phyloP scores from a whole-genome alignment of 2,113 vertebrate species.

The Neodon shergylaensis region DNA sequence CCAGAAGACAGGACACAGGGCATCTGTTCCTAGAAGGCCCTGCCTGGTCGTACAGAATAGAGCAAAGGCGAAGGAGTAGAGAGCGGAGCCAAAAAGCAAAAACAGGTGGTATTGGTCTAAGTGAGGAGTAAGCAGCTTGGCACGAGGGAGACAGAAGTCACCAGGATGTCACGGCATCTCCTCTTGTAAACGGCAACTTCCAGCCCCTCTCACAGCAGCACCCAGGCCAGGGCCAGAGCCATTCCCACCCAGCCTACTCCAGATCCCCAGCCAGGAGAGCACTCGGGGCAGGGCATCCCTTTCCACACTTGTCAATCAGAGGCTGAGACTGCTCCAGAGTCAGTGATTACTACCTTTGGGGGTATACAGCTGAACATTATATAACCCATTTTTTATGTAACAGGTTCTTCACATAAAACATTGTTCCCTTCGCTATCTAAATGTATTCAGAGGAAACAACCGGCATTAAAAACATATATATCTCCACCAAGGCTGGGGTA shows the following conservation, averaged over 20 bases:
- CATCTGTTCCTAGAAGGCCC: background rate
- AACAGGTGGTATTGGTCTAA: background rate
- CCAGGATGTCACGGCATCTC: background rate
- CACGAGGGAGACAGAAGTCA: background rate
- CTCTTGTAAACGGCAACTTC: background rate
- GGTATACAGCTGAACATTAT: conserved; percentile 79
- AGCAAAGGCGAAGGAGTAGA: background rate
- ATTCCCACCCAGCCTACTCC: background rate
- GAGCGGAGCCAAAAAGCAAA: background rate
- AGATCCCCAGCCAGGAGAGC: background rate
- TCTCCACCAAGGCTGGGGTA: background rate
- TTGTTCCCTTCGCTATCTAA: conserved; percentile 71
- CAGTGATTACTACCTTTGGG: conserved; percentile 53
- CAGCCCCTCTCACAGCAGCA: background rate
- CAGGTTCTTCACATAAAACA: conserved; percentile 78
- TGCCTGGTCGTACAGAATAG: background rate
- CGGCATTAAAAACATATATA: conserved; percentile 42
- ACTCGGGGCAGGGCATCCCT: background rate
- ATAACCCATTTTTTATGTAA: conserved; percentile 81
- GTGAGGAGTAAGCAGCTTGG: background rate
- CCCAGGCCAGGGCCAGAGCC: conserved; percentile 10
- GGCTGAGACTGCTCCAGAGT: conserved; percentile 12
- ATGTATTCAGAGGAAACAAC: conserved; percentile 61
- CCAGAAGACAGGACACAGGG: background rate
- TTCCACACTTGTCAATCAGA: background rate